Evolutionary conservation across 2,888 invertebrate genomes (phyloP).

Genomic region (Tromatobia lineatoria): DNA sequence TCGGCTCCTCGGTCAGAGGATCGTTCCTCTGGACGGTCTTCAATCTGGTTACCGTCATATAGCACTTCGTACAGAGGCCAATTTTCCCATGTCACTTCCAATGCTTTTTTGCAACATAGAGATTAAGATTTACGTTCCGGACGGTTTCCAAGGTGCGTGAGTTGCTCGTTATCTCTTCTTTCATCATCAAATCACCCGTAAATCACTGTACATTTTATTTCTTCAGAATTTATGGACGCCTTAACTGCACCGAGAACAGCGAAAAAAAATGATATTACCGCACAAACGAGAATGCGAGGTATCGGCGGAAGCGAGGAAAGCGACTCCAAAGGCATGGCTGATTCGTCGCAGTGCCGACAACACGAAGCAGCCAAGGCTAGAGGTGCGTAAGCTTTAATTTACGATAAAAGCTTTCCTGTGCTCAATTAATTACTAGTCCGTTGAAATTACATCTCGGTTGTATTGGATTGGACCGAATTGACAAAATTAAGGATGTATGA

Average conservation of each 20-base stretch:
- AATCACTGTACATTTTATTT: slow-evolving; percentile 10
- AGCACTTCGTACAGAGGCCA: slow-evolving; percentile 98
- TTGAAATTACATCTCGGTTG: too few relatives aligned
- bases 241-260: slow-evolving; percentile 96
- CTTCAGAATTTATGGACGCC: slow-evolving; percentile 97
- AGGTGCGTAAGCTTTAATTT: slow-evolving; percentile 73
- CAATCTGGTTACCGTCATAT: slow-evolving; percentile 99
- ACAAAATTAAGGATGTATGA: too few relatives aligned
- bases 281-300: slow-evolving; percentile 95
- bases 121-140: slow-evolving; percentile 99
- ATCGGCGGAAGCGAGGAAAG: slow-evolving; percentile 98
- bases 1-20: slow-evolving; percentile 98
- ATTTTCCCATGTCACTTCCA: slow-evolving; percentile 99
- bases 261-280: slow-evolving; percentile 79
- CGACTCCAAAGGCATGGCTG: slow-evolving; percentile 85
- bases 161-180: background rate
- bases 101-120: slow-evolving; percentile 99
- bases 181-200: background rate
- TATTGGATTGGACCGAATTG: too few relatives aligned
- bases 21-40: slow-evolving; percentile 98
- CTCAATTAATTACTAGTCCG: too few relatives aligned
- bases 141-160: slow-evolving; percentile 96
- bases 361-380: slow-evolving; percentile 81
- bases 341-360: slow-evolving; percentile 78
- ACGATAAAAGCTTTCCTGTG: background rate